Evolutionary conservation across 2,797 vertebrate species (phyloP).

Genomic region (Chloroceryle amazona): DNA sequence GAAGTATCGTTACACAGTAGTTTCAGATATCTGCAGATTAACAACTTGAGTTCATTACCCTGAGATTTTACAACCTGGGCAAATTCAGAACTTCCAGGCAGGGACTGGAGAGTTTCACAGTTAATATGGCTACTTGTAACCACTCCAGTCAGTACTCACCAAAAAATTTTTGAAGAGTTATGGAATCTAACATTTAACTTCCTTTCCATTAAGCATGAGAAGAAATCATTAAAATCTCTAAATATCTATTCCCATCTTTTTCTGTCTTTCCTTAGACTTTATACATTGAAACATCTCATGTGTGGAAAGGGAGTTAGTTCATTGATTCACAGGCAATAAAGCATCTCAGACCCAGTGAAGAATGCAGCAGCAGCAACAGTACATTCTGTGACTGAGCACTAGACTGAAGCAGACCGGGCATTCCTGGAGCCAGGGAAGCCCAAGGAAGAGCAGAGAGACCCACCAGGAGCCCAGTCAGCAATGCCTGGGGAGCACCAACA

Average conservation of each 20-base stretch:
- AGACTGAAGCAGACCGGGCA: no score
- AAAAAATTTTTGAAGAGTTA: neutral
- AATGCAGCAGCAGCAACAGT: no score
- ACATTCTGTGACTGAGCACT: no score
- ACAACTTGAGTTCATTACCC: neutral
- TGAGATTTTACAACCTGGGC: neutral
- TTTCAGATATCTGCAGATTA: neutral
- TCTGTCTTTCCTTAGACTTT: neutral
- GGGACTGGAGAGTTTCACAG: neutral
- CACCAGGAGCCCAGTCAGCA: no score
- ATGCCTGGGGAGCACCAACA: no score
- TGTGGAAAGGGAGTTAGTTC: neutral
- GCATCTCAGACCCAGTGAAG: neutral
- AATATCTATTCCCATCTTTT: neutral
- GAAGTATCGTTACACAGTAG: neutral
- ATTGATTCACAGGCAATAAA: neutral
- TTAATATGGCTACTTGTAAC: neutral
- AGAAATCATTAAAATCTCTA: neutral
- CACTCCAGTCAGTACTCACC: neutral
- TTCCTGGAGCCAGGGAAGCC: no score
- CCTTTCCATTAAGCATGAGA: neutral
- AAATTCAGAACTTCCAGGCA: neutral
- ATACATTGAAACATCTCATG: neutral
- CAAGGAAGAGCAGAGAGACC: no score
- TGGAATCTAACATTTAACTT: neutral